phyloP scores from a whole-genome alignment of 2,113 vertebrate species.

The Orientallactaga bullata region DNA sequence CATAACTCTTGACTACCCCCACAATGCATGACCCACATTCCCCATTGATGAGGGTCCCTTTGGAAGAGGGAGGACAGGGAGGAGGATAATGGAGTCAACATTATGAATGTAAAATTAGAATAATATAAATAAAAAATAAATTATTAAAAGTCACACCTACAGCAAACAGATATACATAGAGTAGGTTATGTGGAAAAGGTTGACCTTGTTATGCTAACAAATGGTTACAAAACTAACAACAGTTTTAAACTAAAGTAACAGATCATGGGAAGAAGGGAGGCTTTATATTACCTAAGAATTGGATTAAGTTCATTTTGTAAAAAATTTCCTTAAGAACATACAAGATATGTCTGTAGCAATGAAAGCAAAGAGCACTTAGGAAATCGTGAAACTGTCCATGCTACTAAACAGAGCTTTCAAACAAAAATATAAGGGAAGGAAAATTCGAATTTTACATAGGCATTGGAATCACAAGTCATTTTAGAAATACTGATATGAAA shows the following conservation, averaged over 20 bases:
- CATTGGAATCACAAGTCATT: constrained; percentile 1
- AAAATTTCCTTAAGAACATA: neutral
- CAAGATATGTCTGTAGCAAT: neutral
- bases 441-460: constrained; percentile 13
- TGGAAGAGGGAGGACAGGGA: too few species aligned
- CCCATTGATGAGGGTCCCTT: too few species aligned
- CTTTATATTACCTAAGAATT: neutral
- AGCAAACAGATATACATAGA: neutral
- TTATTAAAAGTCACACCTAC: neutral
- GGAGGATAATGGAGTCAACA: too few species aligned
- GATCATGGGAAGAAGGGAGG: neutral
- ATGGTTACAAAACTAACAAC: constrained; percentile 1
- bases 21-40: too few species aligned
- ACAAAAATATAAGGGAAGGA: neutral
- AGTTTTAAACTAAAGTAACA: neutral
- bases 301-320: neutral
- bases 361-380: neutral
- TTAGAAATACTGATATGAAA: neutral
- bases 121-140: too few species aligned
- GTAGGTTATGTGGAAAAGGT: neutral
- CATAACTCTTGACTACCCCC: too few species aligned
- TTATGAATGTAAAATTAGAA: too few species aligned
- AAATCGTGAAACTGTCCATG: neutral
- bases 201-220: neutral
- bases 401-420: neutral